Base-by-base conservation (phyloP, 2,113 vertebrate genomes). In the Charina bottae region DNA sequence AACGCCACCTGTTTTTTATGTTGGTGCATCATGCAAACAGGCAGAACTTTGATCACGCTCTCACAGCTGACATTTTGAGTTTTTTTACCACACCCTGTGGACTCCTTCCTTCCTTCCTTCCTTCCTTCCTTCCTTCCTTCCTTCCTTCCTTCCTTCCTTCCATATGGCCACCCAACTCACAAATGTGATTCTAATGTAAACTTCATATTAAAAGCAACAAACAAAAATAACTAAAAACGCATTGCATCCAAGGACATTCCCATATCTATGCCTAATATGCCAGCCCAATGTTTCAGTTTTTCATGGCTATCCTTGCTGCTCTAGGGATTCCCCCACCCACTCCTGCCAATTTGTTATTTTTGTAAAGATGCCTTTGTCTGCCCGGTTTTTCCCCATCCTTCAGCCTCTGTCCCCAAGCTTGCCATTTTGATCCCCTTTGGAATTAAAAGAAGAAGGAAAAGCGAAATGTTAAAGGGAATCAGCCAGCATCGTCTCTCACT, bases 401-500 rank as follows among this genome's bases (percentile, higher is more conserved):
- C 87, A 62, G 60, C 10, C 55, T 46, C 33, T 24, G 19, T 55
- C 17, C 33, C 56, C 54, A 4, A 2, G 84, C 90, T 59, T 37
- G 49, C 37, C 0, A 0, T 93, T 97, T 94, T 94, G 94, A 95
- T 95, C 91, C 64, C 26, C 53, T 5, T 87, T 90, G 90, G 92
- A 94, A 93, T 89, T 89, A 42, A 23, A 23, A 5, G 6, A 23
- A 9, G 37, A 46, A 23, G n/a, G 7, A 21, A 95, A 94, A 94
- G 90, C 78, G 93, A 62, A 94, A 95, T 90, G n/a, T 91, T 92
- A 62, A 95, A 96, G 93, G 89, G 96, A 97, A 94, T 97, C 95
- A 97, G 95, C 91, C 95, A 94, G 95, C 96, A 94, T 90, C 88
- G 72, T 90, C 93, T 33, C 95, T 98, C 95, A 10, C 96, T 98